These are phyloP conservation scores for Gymnopithys bicolor DNA, from an alignment of 2,797 vertebrate genomes.

Conservation along the genomic window DNA sequence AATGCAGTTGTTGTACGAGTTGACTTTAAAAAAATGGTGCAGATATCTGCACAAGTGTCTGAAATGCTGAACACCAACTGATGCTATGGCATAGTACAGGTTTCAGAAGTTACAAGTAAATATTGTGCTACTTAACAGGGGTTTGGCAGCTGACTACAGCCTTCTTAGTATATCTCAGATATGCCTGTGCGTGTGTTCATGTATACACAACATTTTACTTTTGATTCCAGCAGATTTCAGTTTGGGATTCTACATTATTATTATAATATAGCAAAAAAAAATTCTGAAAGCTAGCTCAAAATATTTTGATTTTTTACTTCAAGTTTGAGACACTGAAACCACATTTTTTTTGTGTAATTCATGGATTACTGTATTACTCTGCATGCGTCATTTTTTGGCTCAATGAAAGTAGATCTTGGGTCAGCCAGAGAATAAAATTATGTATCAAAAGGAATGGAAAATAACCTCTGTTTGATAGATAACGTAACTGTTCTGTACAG, in stretches of 20 bases:
- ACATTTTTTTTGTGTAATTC: neutral
- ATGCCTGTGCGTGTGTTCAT: neutral
- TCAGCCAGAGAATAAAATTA: conserved; percentile 53
- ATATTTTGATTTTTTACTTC: neutral
- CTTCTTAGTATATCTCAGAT: neutral
- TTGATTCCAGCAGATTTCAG: neutral
- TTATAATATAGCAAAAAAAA: neutral
- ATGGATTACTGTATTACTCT: conserved; percentile 25
- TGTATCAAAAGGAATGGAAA: conserved; percentile 36
- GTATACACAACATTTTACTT: neutral
- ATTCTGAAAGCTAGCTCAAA: neutral
- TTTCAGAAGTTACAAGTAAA: neutral
- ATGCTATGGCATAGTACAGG: neutral
- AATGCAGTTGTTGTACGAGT: neutral
- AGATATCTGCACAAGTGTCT: neutral
- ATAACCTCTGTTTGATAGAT: neutral
- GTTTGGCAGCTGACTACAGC: neutral
- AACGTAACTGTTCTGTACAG: neutral
- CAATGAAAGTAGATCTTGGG: neutral
- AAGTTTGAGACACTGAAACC: neutral
- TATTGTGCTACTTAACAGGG: neutral
- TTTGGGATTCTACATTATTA: neutral
- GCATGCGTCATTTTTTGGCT: conserved; percentile 46
- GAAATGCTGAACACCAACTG: neutral
- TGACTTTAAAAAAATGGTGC: neutral